Percentiles rank a stretch among this genome's conserved stretches.
Evolutionary conservation across 2,113 vertebrate genomes (phyloP).

Genomic region (Crypturellus undulatus): DNA sequence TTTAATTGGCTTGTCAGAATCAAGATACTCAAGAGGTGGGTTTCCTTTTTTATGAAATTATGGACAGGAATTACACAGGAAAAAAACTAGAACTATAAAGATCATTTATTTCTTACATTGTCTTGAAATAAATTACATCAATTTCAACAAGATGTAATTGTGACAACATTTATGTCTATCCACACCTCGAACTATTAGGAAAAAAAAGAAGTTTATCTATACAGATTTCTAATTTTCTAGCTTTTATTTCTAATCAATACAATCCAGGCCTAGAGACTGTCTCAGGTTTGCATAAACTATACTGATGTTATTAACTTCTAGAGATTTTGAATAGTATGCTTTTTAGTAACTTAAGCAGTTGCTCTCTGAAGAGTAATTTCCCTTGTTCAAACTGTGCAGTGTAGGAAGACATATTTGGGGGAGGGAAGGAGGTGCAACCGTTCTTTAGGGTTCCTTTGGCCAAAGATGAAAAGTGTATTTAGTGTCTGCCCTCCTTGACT

Average conservation of each 20-base stretch:
- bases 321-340: background rate
- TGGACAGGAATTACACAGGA: too few species aligned
- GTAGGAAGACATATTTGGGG: background rate
- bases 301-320: background rate
- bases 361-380: background rate
- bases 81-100: background rate
- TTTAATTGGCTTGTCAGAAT: background rate
- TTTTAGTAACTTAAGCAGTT: background rate
- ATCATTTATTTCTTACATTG: background rate
- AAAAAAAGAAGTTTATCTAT: background rate
- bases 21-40: accelerated
- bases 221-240: background rate
- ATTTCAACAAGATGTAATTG: background rate
- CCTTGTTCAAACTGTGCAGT: background rate
- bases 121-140: background rate
- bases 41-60: background rate
- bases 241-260: background rate
- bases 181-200: background rate
- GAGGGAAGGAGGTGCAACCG: background rate
- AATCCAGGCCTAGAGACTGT: background rate
- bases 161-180: background rate
- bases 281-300: background rate
- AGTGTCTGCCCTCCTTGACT: background rate
- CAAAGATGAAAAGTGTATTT: background rate
- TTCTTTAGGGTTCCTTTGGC: background rate